phyloP scores from a whole-genome alignment of 2,113 vertebrate species.

The Heteronetta atricapilla region DNA sequence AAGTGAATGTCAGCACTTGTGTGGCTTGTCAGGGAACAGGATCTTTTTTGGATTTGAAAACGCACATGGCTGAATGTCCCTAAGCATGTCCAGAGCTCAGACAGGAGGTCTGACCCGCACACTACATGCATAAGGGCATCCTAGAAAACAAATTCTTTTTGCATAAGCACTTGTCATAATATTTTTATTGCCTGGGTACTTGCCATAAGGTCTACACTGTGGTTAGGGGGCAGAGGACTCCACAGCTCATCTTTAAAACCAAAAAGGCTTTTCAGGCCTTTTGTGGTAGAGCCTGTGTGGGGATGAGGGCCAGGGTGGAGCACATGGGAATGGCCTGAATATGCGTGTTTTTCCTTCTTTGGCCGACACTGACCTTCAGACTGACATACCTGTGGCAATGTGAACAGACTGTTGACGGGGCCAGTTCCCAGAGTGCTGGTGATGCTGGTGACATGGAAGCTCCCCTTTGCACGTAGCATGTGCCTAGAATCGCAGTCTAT shows the following conservation, averaged over 20 bases:
- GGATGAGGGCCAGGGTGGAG: not conserved
- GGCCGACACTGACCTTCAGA: not conserved
- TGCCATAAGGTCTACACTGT: not conserved
- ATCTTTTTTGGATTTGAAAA: not conserved
- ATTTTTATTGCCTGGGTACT: not conserved
- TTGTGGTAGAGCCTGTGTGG: not conserved
- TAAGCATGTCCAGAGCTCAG: not conserved
- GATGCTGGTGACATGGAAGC: not conserved
- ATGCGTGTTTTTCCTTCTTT: not conserved
- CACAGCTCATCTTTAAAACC: not conserved
- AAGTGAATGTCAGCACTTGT: conserved; percentile 1
- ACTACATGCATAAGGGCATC: not conserved
- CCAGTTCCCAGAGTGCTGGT: not conserved
- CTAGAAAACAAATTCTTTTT: not conserved
- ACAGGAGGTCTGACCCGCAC: not conserved
- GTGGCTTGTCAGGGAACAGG: not conserved
- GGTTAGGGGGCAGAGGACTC: not conserved
- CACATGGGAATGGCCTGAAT: not conserved
- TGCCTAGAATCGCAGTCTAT: not conserved
- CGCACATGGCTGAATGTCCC: not conserved
- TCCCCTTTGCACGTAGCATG: not conserved
- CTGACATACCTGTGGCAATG: not conserved
- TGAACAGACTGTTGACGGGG: not conserved
- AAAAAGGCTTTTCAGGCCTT: not conserved
- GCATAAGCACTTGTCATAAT: not conserved